A percentile compares a stretch with the other conserved stretches of the same genome.
phyloP scores from a whole-genome alignment of 2,797 vertebrate genomes.

The Enteromius argenteus region DNA sequence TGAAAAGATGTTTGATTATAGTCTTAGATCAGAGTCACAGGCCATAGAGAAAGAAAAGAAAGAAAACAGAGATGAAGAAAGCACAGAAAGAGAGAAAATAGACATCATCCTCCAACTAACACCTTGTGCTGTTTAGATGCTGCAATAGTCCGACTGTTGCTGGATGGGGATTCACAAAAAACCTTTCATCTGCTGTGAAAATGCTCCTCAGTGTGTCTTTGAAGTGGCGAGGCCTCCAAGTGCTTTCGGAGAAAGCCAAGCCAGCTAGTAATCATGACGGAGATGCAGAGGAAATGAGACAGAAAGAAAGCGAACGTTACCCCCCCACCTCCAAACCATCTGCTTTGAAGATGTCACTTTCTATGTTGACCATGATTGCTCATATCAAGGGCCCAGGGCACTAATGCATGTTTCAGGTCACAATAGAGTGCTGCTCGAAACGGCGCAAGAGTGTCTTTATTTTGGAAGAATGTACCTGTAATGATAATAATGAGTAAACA shows the following conservation, averaged over 20 bases:
- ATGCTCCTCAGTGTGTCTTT: conserved; percentile 56
- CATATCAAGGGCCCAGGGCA: conserved; percentile 54
- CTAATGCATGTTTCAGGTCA: conserved; percentile 72
- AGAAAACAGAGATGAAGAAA: conserved; percentile 29
- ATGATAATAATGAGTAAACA: conserved; percentile 64
- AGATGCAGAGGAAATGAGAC: conserved; percentile 58
- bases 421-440: conserved; percentile 49
- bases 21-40: conserved; percentile 46
- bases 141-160: conserved; percentile 54
- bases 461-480: conserved; percentile 59
- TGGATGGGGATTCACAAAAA: conserved; percentile 52
- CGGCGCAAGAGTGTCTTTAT: conserved; percentile 49
- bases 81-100: conserved; percentile 46
- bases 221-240: conserved; percentile 57
- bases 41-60: conserved; percentile 29
- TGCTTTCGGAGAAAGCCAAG: conserved; percentile 68
- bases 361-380: conserved; percentile 55
- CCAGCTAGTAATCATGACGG: conserved; percentile 65
- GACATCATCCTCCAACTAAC: conserved; percentile 37
- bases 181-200: conserved; percentile 65
- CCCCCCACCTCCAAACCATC: conserved; percentile 53
- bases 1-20: conserved; percentile 45
- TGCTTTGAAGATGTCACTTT: conserved; percentile 65
- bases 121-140: conserved; percentile 51
- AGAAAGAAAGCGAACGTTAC: conserved; percentile 68